Conservation (phyloP, 1,140 invertebrate species). For the Apis dorsata region DNA sequence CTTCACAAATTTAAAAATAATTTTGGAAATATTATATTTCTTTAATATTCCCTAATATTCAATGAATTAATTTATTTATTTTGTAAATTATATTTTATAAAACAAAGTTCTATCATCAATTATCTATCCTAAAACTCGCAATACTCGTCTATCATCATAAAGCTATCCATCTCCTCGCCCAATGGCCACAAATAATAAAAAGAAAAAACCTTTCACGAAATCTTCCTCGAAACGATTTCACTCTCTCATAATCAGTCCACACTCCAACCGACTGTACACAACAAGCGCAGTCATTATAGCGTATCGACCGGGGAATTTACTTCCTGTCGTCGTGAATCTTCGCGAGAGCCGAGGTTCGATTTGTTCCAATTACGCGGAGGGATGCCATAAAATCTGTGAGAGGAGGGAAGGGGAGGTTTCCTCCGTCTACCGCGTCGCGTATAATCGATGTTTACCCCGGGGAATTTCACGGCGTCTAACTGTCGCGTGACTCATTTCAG, state of each 20-base stretch:
- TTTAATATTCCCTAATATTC: too few species aligned
- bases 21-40: too few species aligned
- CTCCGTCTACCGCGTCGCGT: constrained; percentile 4
- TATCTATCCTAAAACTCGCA: too few species aligned
- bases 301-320: background rate
- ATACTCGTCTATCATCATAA: too few species aligned
- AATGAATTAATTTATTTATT: too few species aligned
- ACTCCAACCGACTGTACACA: too few species aligned
- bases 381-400: constrained; percentile 32
- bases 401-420: background rate
- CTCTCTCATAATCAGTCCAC: background rate
- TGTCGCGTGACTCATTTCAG: constrained; percentile 74
- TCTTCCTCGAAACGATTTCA: background rate
- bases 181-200: too few species aligned
- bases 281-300: background rate
- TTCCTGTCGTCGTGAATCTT: constrained; percentile 36
- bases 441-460: constrained; percentile 61
- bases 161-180: too few species aligned
- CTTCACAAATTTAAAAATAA: too few species aligned
- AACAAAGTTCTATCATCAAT: too few species aligned
- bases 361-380: constrained; percentile 36
- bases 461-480: constrained; percentile 66
- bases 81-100: too few species aligned
- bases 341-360: constrained; percentile 2
- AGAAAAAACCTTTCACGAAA: background rate